These are phyloP conservation scores for Sylvia borin DNA, from an alignment of 2,797 vertebrate genomes.

Conservation along the genomic window DNA sequence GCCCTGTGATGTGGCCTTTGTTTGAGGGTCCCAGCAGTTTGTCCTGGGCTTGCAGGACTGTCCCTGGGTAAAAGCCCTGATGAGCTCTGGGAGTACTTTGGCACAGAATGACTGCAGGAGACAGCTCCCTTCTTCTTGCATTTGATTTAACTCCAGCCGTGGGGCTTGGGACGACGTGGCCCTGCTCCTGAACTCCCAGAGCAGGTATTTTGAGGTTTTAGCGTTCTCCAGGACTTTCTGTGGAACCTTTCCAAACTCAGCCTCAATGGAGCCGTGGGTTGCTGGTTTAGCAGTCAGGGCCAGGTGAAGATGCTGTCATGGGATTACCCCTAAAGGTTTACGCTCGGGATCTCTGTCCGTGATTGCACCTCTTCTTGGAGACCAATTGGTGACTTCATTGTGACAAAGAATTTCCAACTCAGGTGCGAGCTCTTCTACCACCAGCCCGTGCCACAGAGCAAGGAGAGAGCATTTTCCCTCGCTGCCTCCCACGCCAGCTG, in stretches of 20 bases:
- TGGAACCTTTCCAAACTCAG: neutral
- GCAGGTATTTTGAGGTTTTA: neutral
- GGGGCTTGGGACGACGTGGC: neutral
- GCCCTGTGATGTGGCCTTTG: neutral
- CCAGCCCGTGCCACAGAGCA: rapidly evolving
- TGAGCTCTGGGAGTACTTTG: neutral
- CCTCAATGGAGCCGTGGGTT: rapidly evolving
- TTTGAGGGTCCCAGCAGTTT: rapidly evolving
- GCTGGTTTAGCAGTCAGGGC: neutral
- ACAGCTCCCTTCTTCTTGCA: neutral
- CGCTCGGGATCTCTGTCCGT: rapidly evolving
- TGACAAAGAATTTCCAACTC: neutral
- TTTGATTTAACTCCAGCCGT: rapidly evolving
- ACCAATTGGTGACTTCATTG: rapidly evolving
- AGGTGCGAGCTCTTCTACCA: neutral
- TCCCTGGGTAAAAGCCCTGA: neutral
- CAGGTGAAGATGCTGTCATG: neutral
- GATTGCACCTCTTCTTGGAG: neutral
- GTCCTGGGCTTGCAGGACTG: neutral
- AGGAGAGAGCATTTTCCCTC: neutral
- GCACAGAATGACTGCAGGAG: neutral
- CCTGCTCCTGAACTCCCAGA: neutral
- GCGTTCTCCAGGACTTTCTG: neutral
- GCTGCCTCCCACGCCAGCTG: neutral
- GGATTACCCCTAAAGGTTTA: neutral